Evolutionary conservation across 2,888 invertebrate species (phyloP).

Genomic region (Beris morrisii): DNA sequence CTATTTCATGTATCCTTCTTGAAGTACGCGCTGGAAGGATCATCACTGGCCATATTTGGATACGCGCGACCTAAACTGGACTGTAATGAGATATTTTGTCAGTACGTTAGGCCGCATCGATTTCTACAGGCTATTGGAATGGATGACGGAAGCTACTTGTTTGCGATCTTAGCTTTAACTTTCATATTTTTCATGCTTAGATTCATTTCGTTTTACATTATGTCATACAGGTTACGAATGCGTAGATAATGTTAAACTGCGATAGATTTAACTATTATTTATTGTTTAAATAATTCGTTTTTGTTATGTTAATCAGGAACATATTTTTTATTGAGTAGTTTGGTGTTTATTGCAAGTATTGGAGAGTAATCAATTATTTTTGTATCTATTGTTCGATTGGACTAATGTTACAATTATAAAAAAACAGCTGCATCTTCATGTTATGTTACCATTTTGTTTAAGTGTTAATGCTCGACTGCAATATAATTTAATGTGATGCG

Average conservation of each 20-base stretch:
- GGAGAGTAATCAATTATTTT: not conserved
- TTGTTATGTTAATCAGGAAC: slow-evolving; percentile 6
- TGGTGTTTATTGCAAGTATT: not conserved
- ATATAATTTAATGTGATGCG: too few relatives aligned
- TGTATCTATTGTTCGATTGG: too few relatives aligned
- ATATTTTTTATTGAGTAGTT: slow-evolving; percentile 3
- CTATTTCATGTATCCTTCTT: slow-evolving; percentile 85
- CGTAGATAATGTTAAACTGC: slow-evolving; percentile 48
- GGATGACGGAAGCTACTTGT: slow-evolving; percentile 65
- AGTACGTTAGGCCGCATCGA: slow-evolving; percentile 68
- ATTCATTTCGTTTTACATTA: slow-evolving; percentile 66
- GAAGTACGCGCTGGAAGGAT: slow-evolving; percentile 85
- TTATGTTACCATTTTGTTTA: too few relatives aligned
- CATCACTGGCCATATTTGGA: slow-evolving; percentile 80
- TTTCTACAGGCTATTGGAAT: slow-evolving; percentile 78
- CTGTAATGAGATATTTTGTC: slow-evolving; percentile 77
- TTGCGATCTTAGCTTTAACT: slow-evolving; percentile 67
- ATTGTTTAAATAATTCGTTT: slow-evolving; percentile 38
- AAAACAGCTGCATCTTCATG: too few relatives aligned
- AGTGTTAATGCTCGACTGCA: too few relatives aligned
- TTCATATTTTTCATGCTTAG: slow-evolving; percentile 66
- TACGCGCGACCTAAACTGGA: slow-evolving; percentile 72
- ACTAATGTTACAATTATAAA: too few relatives aligned
- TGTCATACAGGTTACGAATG: slow-evolving; percentile 66
- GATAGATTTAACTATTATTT: not conserved